Percentiles rank a stretch among this genome's conserved stretches.
Evolutionary conservation across 2,797 vertebrate genomes (phyloP).

Genomic region (Trachurus trachurus): DNA sequence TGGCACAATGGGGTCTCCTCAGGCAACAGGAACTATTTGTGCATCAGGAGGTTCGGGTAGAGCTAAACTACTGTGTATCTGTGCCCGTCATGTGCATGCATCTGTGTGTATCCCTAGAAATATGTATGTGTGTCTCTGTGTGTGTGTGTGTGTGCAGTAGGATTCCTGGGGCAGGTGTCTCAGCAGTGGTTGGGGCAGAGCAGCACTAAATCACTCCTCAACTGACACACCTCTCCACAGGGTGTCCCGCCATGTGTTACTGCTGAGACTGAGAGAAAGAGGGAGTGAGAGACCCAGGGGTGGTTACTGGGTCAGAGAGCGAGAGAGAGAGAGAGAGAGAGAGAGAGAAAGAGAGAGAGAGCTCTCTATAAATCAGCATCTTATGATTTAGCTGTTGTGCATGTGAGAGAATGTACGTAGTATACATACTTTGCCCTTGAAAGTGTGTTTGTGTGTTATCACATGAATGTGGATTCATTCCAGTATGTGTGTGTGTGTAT

Average conservation of each 20-base stretch:
- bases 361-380: constrained; percentile 80
- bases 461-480: neutral
- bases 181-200: constrained; percentile 79
- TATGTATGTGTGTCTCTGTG: constrained; percentile 5
- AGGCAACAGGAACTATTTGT: constrained; percentile 22
- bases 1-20: constrained; percentile 37
- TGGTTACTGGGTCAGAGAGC: constrained; percentile 56
- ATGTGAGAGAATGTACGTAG: constrained; percentile 26
- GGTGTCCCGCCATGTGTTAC: constrained; percentile 87
- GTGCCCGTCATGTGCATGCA: constrained; percentile 48
- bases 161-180: constrained; percentile 87
- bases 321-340: constrained; percentile 47
- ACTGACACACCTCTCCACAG: constrained; percentile 83
- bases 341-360: constrained; percentile 56
- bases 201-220: constrained; percentile 85
- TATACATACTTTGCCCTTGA: constrained; percentile 43
- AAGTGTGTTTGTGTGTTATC: constrained; percentile 36
- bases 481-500: constrained; percentile 20
- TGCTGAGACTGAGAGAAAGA: constrained; percentile 56
- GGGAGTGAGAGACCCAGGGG: constrained; percentile 19
- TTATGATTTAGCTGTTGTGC: constrained; percentile 53
- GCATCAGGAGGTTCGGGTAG: constrained; percentile 32
- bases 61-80: constrained; percentile 36
- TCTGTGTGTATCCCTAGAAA: constrained; percentile 33
- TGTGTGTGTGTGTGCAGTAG: constrained; percentile 45